A percentile compares a stretch with the other conserved stretches of the same genome.
Evolutionary conservation across 2,113 vertebrate species (phyloP).

Genomic region (Myotis brandtii): DNA sequence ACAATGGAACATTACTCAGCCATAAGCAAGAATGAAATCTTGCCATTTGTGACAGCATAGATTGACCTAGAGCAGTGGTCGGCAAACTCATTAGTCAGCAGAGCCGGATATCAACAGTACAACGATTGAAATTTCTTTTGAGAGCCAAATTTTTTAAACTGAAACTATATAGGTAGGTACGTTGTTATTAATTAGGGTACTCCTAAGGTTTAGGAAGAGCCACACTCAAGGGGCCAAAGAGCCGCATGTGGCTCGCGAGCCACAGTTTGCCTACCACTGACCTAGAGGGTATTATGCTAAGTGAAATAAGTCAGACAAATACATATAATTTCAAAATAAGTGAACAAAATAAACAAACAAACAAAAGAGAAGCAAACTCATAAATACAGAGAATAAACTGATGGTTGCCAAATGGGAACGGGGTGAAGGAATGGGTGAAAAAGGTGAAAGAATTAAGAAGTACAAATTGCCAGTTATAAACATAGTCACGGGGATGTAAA

Average conservation of each 20-base stretch:
- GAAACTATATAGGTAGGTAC: no score
- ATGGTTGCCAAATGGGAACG: neutral
- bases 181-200: no score
- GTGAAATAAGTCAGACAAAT: neutral
- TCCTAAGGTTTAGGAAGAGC: no score
- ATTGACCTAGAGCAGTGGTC: neutral
- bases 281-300: neutral
- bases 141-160: no score
- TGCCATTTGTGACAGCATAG: neutral
- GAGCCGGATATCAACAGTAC: no score
- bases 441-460: neutral
- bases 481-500: neutral
- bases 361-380: neutral
- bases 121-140: no score
- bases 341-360: neutral
- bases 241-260: no score
- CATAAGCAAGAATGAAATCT: neutral
- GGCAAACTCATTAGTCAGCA: no score
- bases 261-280: no score
- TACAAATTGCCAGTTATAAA: neutral
- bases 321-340: neutral
- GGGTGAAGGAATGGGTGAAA: neutral
- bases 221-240: no score
- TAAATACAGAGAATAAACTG: neutral
- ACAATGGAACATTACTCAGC: neutral